phyloP scores from a whole-genome alignment of 2,797 vertebrate species.

The Hypotaenidia philippensis region DNA sequence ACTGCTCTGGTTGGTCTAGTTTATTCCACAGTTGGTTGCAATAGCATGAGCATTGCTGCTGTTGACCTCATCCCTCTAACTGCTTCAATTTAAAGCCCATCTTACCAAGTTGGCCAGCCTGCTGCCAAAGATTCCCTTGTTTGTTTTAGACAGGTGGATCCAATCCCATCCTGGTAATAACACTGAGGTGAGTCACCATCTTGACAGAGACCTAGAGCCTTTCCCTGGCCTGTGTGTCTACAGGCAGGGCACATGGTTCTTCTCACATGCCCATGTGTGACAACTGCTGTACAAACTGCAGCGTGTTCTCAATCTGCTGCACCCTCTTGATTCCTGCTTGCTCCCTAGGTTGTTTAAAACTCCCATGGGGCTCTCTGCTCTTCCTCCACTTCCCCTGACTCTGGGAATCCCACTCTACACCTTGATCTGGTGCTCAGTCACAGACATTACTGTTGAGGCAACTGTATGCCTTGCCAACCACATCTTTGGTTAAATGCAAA shows the following conservation, averaged over 20 bases:
- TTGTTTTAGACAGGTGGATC: too few species aligned
- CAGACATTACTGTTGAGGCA: rapidly evolving
- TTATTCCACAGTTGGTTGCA: background rate
- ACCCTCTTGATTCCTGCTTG: background rate
- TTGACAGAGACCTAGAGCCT: background rate
- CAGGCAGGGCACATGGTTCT: rapidly evolving
- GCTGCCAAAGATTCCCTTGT: too few species aligned
- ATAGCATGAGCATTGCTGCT: background rate
- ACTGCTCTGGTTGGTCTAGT: background rate
- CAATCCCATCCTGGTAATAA: background rate
- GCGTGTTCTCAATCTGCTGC: too few species aligned
- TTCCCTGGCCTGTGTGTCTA: background rate
- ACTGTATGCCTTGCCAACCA: rapidly evolving
- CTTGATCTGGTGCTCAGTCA: rapidly evolving
- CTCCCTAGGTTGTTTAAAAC: rapidly evolving
- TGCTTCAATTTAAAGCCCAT: background rate
- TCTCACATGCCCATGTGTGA: rapidly evolving
- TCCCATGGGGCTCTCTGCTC: background rate
- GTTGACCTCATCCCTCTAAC: rapidly evolving
- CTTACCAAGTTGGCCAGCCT: background rate
- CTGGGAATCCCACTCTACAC: rapidly evolving
- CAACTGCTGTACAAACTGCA: background rate
- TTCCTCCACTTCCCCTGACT: rapidly evolving
- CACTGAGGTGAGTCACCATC: background rate
- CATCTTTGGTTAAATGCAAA: background rate